Evolutionary conservation across 2,888 invertebrate species (phyloP).

Genomic region (Limnephilus lunatus): DNA sequence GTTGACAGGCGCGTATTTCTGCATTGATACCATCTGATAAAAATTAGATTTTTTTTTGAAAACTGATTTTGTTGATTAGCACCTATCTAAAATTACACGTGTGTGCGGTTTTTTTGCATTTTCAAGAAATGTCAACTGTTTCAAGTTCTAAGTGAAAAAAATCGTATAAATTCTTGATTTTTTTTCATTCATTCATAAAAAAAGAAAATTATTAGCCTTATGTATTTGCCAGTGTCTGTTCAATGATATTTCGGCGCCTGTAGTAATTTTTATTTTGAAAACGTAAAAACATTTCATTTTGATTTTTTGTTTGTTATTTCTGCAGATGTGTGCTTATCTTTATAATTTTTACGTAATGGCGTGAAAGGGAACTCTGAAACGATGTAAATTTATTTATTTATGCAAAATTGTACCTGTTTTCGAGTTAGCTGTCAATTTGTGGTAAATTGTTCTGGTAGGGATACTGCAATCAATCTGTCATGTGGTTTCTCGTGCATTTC

Average conservation of each 20-base stretch:
- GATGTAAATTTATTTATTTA: neutral
- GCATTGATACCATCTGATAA: neutral
- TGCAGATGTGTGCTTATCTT: neutral
- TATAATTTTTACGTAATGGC: neutral
- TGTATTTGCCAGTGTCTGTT: neutral
- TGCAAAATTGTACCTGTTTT: neutral
- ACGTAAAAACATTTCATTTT: neutral
- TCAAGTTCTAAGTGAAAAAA: neutral
- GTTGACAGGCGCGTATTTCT: neutral
- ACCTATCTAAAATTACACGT: neutral
- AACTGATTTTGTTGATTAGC: neutral
- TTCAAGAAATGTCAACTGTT: neutral
- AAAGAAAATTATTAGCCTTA: neutral
- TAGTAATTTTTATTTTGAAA: neutral
- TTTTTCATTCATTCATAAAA: neutral
- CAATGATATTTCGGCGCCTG: neutral
- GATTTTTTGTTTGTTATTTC: neutral
- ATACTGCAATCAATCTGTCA: neutral
- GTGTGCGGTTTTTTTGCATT: neutral
- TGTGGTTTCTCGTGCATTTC: slow-evolving; percentile 30
- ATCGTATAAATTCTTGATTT: neutral
- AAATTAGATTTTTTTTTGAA: neutral
- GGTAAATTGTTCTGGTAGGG: slow-evolving; percentile 3
- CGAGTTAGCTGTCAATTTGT: neutral
- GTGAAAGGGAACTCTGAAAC: neutral